Conservation (phyloP, 1,140 invertebrate species). For the Eulimnadia texana region DNA sequence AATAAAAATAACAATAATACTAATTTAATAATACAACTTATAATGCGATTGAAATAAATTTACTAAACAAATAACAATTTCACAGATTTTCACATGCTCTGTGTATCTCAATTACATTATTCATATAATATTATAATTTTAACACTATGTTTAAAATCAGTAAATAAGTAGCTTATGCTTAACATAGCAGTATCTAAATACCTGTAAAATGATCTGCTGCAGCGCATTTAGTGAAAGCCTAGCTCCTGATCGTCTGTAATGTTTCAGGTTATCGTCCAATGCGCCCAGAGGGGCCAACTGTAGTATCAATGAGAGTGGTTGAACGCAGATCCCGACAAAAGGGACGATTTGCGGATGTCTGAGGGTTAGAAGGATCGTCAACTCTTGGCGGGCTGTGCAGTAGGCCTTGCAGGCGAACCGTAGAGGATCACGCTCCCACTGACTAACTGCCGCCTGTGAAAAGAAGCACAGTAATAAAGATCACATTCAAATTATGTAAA, state of each 20-base stretch:
- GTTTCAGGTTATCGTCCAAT: constrained; percentile 60
- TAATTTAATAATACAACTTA: too few species aligned
- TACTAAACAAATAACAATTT: too few species aligned
- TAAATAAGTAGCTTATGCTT: too few species aligned
- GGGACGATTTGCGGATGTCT: constrained; percentile 84
- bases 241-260: constrained; percentile 67
- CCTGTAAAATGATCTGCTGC: constrained; percentile 72
- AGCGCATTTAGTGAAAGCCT: constrained; percentile 62
- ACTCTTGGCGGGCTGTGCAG: constrained; percentile 82
- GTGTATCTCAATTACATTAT: too few species aligned
- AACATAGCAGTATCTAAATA: constrained; percentile 21
- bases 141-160: too few species aligned
- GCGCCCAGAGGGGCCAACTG: constrained; percentile 84
- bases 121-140: too few species aligned
- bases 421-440: constrained; percentile 80
- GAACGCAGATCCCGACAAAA: constrained; percentile 70
- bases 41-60: too few species aligned
- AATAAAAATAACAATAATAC: too few species aligned
- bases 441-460: constrained; percentile 54
- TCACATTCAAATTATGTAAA: background rate
- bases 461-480: constrained; percentile 17
- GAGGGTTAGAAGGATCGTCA: constrained; percentile 72
- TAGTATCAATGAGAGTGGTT: constrained; percentile 78
- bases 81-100: too few species aligned
- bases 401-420: constrained; percentile 82